Evolutionary conservation across 2,113 vertebrate species (phyloP).

Genomic region (Plectropomus leopardus): DNA sequence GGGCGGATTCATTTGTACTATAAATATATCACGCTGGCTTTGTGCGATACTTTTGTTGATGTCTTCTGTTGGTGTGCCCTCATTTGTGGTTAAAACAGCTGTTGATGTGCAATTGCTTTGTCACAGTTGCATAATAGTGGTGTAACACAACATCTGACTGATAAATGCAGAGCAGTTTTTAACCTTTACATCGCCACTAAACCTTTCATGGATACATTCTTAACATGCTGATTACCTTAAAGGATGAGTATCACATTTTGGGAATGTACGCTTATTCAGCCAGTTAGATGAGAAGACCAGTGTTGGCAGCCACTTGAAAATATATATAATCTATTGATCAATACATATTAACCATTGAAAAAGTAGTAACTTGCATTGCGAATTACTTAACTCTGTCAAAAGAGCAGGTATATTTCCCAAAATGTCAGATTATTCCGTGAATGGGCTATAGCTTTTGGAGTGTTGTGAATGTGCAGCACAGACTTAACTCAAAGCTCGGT

Average conservation of each 20-base stretch:
- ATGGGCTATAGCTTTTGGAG: neutral
- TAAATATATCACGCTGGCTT: constrained; percentile 21
- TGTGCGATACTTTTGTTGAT: constrained; percentile 14
- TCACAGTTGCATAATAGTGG: neutral
- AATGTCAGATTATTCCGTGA: neutral
- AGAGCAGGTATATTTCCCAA: too few species aligned
- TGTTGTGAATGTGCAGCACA: neutral
- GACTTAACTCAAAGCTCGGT: neutral
- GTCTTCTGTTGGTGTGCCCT: neutral
- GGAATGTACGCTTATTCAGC: too few species aligned
- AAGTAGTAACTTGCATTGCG: too few species aligned
- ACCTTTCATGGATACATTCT: too few species aligned
- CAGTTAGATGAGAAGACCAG: too few species aligned
- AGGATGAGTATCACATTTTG: too few species aligned
- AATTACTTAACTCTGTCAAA: too few species aligned
- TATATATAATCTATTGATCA: too few species aligned
- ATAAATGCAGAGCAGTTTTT: neutral
- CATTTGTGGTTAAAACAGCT: constrained; percentile 14
- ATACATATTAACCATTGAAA: too few species aligned
- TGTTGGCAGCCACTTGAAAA: too few species aligned
- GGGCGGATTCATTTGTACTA: constrained; percentile 33
- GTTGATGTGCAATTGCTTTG: constrained; percentile 2
- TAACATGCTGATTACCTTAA: too few species aligned
- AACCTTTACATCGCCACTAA: neutral
- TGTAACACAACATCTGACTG: neutral